These are phyloP conservation scores for Noctilio leporinus DNA, from an alignment of 2,113 vertebrate species.

Conservation along the genomic window DNA sequence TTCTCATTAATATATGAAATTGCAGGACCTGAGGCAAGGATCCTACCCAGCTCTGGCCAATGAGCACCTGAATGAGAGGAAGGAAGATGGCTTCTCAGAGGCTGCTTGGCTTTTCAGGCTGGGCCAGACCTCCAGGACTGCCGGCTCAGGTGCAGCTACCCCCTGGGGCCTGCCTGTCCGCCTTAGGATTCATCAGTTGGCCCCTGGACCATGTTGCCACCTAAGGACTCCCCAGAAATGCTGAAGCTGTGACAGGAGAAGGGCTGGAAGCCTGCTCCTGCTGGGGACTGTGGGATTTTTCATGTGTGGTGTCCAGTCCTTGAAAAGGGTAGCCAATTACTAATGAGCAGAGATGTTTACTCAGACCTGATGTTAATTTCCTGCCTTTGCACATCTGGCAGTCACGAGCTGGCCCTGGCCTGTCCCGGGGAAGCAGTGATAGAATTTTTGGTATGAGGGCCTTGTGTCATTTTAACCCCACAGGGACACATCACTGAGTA, in stretches of 20 bases:
- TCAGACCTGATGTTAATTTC: slow-evolving; percentile 35
- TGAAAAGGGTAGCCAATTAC: not conserved
- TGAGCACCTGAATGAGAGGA: not conserved
- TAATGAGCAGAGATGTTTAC: slow-evolving; percentile 34
- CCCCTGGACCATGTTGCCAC: not conserved
- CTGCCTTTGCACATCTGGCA: slow-evolving; percentile 31
- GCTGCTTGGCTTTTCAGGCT: not conserved
- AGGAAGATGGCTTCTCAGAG: not conserved
- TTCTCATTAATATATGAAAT: not conserved
- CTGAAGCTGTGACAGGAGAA: not conserved
- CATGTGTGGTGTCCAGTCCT: not conserved
- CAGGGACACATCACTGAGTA: not conserved
- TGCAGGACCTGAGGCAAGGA: not conserved
- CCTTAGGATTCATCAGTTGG: not conserved
- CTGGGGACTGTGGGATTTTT: not conserved
- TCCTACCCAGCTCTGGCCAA: not conserved
- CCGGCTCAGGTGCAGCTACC: fast-evolving
- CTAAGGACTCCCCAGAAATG: not conserved
- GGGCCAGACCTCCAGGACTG: not conserved
- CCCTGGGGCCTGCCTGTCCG: not conserved
- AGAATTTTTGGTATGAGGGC: not conserved
- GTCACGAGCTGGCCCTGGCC: not conserved
- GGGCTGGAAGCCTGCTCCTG: not conserved
- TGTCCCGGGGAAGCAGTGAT: not conserved
- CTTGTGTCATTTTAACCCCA: not conserved